Conservation (phyloP, 1,140 invertebrate species). For the Nautilus pompilius region DNA sequence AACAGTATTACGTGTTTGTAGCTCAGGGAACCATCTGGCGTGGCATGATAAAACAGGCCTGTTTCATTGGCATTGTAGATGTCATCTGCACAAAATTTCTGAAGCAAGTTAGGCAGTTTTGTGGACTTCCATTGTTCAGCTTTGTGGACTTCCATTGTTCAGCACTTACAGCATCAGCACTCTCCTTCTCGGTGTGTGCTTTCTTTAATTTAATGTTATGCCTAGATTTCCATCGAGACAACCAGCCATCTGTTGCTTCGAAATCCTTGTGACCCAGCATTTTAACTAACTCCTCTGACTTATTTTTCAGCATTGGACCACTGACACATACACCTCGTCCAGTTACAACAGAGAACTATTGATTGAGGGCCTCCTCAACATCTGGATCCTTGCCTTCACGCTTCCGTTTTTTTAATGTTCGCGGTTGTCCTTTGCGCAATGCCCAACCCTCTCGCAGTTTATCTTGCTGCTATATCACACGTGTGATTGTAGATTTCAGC, state of each 20-base stretch:
- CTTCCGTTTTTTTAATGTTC: no score
- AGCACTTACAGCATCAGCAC: slow-evolving; percentile 2
- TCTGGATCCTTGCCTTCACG: slow-evolving; percentile 18
- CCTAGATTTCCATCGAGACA: slow-evolving; percentile 31
- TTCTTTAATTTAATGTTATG: slow-evolving; percentile 21
- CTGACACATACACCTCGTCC: slow-evolving; percentile 10
- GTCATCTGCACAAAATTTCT: slow-evolving; percentile 47
- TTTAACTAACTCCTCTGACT: slow-evolving; percentile 26
- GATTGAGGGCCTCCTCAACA: slow-evolving; percentile 16
- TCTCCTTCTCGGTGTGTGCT: slow-evolving; percentile 14
- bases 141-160: slow-evolving; percentile 10
- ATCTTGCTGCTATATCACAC: no score
- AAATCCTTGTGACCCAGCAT: slow-evolving; percentile 31
- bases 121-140: no score
- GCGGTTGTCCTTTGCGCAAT: no score
- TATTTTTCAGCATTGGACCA: slow-evolving; percentile 26
- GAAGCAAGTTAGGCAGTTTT: slow-evolving; percentile 15
- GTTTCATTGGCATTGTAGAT: slow-evolving; percentile 59
- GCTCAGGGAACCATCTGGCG: slow-evolving; percentile 52
- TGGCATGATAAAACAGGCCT: slow-evolving; percentile 55
- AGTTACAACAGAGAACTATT: slow-evolving; percentile 13
- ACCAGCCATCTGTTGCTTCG: slow-evolving; percentile 38
- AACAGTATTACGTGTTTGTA: slow-evolving; percentile 45
- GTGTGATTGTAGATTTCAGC: no score
- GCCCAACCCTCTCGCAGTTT: no score